Evolutionary conservation across 2,888 invertebrate genomes (phyloP).

Genomic region (Coelopa pilipes): DNA sequence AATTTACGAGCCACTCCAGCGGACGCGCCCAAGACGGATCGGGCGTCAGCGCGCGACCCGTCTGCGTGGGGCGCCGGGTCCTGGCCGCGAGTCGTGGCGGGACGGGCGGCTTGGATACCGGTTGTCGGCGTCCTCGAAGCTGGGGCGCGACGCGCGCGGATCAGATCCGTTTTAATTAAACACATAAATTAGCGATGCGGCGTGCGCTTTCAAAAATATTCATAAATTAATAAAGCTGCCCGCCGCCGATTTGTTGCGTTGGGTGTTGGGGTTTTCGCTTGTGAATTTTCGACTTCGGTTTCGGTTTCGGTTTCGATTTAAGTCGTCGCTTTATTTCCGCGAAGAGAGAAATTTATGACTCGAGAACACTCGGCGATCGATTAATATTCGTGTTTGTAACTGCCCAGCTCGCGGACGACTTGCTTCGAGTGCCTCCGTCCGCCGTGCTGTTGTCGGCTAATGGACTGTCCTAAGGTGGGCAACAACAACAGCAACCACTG

Average conservation of each 20-base stretch:
- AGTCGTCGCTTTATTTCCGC: too few species aligned
- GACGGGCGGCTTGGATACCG: too few species aligned
- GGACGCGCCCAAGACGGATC: slow-evolving; percentile 6
- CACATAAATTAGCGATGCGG: slow-evolving; percentile 2
- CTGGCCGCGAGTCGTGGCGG: too few species aligned
- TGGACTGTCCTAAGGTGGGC: too few species aligned
- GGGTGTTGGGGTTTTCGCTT: neutral
- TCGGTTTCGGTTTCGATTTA: neutral
- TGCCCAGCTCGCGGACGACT: neutral
- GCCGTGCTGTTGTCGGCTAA: neutral
- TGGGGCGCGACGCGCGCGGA: too few species aligned
- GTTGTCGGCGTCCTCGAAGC: neutral
- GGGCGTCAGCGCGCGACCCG: neutral
- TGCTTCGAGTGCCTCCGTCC: too few species aligned
- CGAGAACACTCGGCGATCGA: slow-evolving; percentile 1
- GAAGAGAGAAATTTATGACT: slow-evolving; percentile 9
- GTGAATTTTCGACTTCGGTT: neutral
- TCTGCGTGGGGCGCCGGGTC: neutral
- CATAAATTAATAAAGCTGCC: slow-evolving; percentile 16
- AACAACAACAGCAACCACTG: too few species aligned
- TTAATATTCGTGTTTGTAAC: slow-evolving; percentile 12
- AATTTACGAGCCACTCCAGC: slow-evolving; percentile 35
- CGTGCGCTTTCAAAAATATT: slow-evolving; percentile 23
- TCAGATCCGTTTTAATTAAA: neutral
- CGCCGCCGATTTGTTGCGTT: neutral